Percentiles rank a stretch among this genome's conserved stretches.
phyloP scores from a whole-genome alignment of 2,797 vertebrate species.

The Mareca penelope region DNA sequence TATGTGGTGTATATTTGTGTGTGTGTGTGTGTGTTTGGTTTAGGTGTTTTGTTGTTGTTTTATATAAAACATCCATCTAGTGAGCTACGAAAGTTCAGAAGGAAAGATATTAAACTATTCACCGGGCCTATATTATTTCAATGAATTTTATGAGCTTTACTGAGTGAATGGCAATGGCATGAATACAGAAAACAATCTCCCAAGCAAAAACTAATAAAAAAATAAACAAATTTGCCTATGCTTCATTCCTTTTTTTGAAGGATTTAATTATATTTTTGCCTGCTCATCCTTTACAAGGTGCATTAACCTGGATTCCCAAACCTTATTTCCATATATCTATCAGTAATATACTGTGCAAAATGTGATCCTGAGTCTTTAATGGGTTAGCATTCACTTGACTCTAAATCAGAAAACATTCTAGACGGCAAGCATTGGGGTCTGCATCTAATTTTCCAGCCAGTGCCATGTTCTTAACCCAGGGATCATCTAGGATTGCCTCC shows the following conservation, averaged over 20 bases:
- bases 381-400: not conserved
- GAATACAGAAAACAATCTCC: not conserved
- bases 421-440: not conserved
- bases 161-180: not conserved
- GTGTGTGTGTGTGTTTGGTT: too few species aligned
- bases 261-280: not conserved
- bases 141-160: not conserved
- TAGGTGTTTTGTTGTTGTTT: too few species aligned
- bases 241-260: not conserved
- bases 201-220: not conserved
- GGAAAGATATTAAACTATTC: not conserved
- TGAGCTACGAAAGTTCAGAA: not conserved
- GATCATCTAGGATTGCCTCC: not conserved
- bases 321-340: not conserved
- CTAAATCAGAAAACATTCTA: not conserved
- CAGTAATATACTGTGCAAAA: not conserved
- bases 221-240: not conserved
- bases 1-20: not conserved
- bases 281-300: not conserved
- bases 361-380: rapidly evolving
- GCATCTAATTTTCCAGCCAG: not conserved
- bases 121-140: not conserved
- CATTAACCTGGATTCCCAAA: not conserved
- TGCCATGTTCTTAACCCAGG: not conserved
- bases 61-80: not conserved